These are phyloP conservation scores for Pseudomyrmex gracilis DNA, from an alignment of 1,140 invertebrate species.

Conservation along the genomic window DNA sequence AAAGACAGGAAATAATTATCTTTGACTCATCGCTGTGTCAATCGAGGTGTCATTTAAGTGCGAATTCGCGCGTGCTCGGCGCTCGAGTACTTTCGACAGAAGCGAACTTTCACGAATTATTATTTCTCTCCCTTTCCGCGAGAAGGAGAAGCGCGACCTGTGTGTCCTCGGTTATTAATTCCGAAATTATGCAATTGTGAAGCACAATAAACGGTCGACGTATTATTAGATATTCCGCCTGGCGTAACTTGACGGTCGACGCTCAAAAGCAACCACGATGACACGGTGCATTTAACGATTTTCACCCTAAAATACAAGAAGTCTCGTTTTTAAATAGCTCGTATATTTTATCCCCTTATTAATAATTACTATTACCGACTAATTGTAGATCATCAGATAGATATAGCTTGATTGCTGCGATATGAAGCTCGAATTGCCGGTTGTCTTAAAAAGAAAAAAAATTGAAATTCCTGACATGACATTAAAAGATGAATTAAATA, in stretches of 20 bases:
- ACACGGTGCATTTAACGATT: not conserved
- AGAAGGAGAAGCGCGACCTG: not conserved
- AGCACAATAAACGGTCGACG: slow-evolving; percentile 19
- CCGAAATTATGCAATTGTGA: slow-evolving; percentile 32
- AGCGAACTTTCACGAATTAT: not conserved
- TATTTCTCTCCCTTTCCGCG: slow-evolving; percentile 9
- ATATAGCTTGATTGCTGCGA: too few species aligned
- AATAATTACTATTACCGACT: not conserved
- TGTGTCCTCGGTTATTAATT: slow-evolving; percentile 42
- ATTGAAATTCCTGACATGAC: too few species aligned
- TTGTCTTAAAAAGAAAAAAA: too few species aligned
- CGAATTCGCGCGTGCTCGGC: not conserved
- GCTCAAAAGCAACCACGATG: not conserved
- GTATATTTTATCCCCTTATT: not conserved
- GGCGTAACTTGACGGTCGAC: not conserved
- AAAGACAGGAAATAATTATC: not conserved
- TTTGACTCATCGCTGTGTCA: not conserved
- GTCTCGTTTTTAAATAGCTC: not conserved
- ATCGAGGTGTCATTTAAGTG: not conserved
- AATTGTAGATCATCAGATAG: too few species aligned
- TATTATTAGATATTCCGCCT: slow-evolving; percentile 40
- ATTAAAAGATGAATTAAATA: too few species aligned
- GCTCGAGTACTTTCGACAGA: not conserved
- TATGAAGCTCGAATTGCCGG: too few species aligned
- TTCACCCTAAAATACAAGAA: not conserved